Evolutionary conservation across 2,797 vertebrate species (phyloP).

Genomic region (Cygnus olor): DNA sequence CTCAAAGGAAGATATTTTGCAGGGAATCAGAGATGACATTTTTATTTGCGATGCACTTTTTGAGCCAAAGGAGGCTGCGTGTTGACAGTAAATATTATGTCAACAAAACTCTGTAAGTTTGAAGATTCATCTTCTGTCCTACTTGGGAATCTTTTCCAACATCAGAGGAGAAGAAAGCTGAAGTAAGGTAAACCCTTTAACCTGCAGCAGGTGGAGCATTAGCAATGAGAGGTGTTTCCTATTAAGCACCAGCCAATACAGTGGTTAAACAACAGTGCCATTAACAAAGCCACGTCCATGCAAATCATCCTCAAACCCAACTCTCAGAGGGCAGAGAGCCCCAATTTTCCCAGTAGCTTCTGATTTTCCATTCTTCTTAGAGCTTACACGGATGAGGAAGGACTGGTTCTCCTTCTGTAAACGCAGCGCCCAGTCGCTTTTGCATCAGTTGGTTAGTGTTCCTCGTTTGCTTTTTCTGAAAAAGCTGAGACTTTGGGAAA

Average conservation of each 20-base stretch:
- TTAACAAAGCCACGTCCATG: not conserved
- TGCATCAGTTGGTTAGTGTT: not conserved
- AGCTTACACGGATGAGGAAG: rapidly evolving
- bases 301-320: not conserved
- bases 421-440: not conserved
- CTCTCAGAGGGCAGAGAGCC: not conserved
- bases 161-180: not conserved
- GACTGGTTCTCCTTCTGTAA: not conserved
- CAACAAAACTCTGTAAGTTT: conserved; percentile 45
- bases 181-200: conserved; percentile 25
- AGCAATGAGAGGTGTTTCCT: not conserved
- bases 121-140: not conserved
- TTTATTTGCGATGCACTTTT: conserved; percentile 32
- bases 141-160: not conserved
- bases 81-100: conserved; percentile 60
- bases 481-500: not conserved
- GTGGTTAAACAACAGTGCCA: not conserved
- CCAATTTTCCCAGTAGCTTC: not conserved
- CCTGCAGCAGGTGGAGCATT: not conserved
- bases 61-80: conserved; percentile 54
- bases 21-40: conserved; percentile 53
- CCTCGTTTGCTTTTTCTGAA: rapidly evolving
- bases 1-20: conserved; percentile 63
- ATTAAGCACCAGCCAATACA: not conserved
- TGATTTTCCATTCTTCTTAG: not conserved